Conservation (phyloP, 2,888 invertebrate genomes). For the Cylloceria caligata region DNA sequence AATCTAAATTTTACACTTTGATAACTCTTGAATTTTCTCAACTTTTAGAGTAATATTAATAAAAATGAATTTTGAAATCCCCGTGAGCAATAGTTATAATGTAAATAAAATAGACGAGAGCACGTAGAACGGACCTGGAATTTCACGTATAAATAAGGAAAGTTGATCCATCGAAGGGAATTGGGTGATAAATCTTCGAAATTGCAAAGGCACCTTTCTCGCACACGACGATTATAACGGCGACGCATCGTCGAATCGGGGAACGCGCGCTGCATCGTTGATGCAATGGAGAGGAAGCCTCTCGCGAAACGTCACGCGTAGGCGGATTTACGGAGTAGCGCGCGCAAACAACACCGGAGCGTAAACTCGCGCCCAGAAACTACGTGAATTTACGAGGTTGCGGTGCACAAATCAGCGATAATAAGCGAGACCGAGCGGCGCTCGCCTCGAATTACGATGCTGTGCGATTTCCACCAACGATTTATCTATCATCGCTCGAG, state of each 20-base stretch:
- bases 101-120: too few relatives aligned
- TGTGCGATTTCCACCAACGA: not conserved
- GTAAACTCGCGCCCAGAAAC: slow-evolving; percentile 55
- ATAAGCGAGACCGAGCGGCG: slow-evolving; percentile 34
- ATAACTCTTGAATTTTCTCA: too few relatives aligned
- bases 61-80: too few relatives aligned
- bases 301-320: slow-evolving; percentile 45
- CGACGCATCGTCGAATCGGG: not conserved
- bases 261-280: not conserved
- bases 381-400: slow-evolving; percentile 56
- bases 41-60: too few relatives aligned
- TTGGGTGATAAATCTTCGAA: slow-evolving; percentile 22
- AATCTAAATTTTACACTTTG: too few relatives aligned
- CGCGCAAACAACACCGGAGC: slow-evolving; percentile 43
- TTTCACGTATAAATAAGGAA: not conserved
- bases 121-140: too few relatives aligned
- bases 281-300: slow-evolving; percentile 22
- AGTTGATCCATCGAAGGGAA: not conserved
- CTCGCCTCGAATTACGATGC: slow-evolving; percentile 7
- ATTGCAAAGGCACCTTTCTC: not conserved
- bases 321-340: slow-evolving; percentile 64
- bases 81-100: too few relatives aligned
- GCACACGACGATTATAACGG: not conserved
- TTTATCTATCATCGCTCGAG: slow-evolving; percentile 30
- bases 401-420: slow-evolving; percentile 52